These are phyloP conservation scores for Gavia stellata DNA, from an alignment of 2,113 vertebrate species.

Conservation along the genomic window DNA sequence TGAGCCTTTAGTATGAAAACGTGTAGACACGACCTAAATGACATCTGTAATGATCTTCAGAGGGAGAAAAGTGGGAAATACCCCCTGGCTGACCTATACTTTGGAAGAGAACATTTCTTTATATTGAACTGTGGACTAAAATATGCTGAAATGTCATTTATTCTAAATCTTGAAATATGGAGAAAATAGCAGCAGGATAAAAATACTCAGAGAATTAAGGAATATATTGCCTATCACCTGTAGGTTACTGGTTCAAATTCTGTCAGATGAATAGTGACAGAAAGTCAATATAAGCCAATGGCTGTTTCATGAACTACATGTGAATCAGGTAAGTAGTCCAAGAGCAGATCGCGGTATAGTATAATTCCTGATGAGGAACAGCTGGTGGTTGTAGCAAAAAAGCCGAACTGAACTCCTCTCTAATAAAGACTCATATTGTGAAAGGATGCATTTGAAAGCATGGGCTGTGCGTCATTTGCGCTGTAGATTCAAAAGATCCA, in stretches of 20 bases:
- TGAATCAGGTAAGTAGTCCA: neutral
- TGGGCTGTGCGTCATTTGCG: neutral
- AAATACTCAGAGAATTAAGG: neutral
- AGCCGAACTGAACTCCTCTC: neutral
- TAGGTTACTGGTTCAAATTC: conserved; percentile 27
- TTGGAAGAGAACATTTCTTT: neutral
- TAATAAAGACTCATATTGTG: neutral
- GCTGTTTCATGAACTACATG: neutral
- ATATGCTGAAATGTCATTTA: neutral
- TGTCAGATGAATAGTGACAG: neutral
- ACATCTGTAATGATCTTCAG: neutral
- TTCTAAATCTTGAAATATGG: neutral
- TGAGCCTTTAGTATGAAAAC: neutral
- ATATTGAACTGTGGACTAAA: neutral
- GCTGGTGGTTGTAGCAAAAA: neutral
- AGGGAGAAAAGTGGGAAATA: neutral
- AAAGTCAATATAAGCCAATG: neutral
- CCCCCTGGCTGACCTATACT: neutral
- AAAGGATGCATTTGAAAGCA: neutral
- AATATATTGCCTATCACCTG: conserved; percentile 15
- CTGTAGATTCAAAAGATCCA: neutral
- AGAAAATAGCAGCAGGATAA: neutral
- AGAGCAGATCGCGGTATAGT: neutral
- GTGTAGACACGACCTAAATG: neutral
- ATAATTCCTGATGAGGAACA: conserved; percentile 6